Evolutionary conservation across 2,888 invertebrate genomes (phyloP).

Genomic region (Mantis religiosa): DNA sequence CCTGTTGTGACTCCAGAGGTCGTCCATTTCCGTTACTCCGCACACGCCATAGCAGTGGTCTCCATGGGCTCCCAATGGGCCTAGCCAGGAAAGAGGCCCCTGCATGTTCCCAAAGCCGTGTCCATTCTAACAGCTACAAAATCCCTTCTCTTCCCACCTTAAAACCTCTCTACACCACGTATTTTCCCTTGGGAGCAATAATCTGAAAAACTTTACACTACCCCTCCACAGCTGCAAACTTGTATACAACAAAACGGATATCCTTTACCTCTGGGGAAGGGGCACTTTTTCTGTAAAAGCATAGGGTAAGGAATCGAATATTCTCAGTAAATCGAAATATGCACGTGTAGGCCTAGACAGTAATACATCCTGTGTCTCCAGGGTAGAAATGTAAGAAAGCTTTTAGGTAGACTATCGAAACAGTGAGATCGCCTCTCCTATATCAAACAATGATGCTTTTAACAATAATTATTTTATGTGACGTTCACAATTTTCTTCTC

Average conservation of each 20-base stretch:
- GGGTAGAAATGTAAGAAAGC: neutral
- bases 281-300: neutral
- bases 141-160: neutral
- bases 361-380: too few relatives aligned
- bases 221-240: neutral
- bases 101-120: neutral
- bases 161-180: neutral
- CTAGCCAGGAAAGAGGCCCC: neutral
- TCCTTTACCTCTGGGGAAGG: neutral
- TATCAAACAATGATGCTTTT: too few relatives aligned
- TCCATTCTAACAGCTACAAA: neutral
- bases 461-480: too few relatives aligned
- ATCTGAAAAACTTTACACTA: neutral
- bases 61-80: neutral
- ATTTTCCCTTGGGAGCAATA: neutral
- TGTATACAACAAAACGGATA: neutral
- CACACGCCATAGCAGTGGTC: neutral
- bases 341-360: neutral
- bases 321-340: neutral
- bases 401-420: neutral
- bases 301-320: neutral
- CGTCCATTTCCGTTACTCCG: neutral
- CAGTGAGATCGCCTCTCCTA: too few relatives aligned
- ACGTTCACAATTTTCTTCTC: too few relatives aligned
- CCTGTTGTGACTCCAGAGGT: neutral